Evolutionary conservation across 2,888 invertebrate genomes (phyloP), one percentile per base, ranked within the genome.

Genomic region (Scrobipalpa costella): DNA sequence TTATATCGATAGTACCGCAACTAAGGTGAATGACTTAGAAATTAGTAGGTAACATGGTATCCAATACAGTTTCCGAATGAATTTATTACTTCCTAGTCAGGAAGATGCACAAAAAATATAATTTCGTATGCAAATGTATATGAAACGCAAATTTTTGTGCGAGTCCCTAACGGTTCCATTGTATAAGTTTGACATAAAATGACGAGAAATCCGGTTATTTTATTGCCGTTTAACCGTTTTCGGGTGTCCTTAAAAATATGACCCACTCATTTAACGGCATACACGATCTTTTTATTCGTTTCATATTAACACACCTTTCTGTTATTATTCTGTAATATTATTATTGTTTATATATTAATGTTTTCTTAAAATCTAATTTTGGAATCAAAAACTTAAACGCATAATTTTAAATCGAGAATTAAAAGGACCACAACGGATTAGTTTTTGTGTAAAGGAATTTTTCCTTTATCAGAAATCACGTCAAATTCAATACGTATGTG

Each of bases 81-180:
- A 34, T 55, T 11, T 15, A 55, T 49, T 34, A 49, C 1, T 59
- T 27, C 44, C 13, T 27, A 27, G 27, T 27, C 5, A 27, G n/a
- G 3, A 27, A 2, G 19, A 44, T 21, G 13, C 40, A 9, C 5
- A 19, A 44, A 58, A 58, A 40, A 19, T 19, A 11, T 34, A 15
- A 38, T 40, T 58, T 13, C 40, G 19, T 64, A 64, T 64, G 65
- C 57, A 63, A 63, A 63, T 61, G 11, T 60, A 7, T 34, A 15
- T 55, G 55, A 69, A 66, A 71, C 70, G 67, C 67, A 72, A 75
- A 76, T 74, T 75, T 71, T 33, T 27, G 27, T 11, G 34, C 40
- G 21, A 70, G 72, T 71, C 73, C 73, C 72, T 84, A 84, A 83
- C 86, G 85, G 86, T 82, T 66, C 67, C 69, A 73, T 74, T 73